Evolutionary conservation across 64 coral and sea anemone species (phyloP).

Genomic region (Hydrozoanthus tunicans): DNA sequence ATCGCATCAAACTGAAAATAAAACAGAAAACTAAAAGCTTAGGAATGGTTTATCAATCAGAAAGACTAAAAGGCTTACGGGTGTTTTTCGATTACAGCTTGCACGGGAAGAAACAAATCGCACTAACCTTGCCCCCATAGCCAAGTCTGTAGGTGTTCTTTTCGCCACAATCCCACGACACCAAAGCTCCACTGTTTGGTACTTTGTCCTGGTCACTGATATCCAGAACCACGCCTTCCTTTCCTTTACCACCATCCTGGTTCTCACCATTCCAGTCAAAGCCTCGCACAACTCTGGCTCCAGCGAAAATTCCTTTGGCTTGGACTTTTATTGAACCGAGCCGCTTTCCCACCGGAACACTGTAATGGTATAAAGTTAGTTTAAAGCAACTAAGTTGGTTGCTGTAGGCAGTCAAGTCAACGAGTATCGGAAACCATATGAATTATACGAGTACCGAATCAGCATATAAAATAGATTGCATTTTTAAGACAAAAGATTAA

Average conservation of each 20-base stretch:
- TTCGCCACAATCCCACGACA: constrained; percentile 3
- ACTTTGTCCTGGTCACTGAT: not conserved
- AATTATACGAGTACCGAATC: too few relatives aligned
- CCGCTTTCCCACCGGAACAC: not conserved
- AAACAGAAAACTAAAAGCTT: too few relatives aligned
- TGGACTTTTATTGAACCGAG: not conserved
- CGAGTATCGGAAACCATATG: not conserved
- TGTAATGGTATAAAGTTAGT: not conserved
- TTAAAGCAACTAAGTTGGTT: not conserved
- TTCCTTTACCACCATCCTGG: not conserved
- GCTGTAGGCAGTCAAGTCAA: not conserved
- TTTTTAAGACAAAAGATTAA: too few relatives aligned
- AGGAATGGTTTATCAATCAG: too few relatives aligned
- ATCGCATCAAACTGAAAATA: too few relatives aligned
- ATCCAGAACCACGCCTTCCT: not conserved
- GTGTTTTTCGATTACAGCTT: not conserved
- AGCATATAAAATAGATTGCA: too few relatives aligned
- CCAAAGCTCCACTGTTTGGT: not conserved
- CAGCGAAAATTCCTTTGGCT: constrained; percentile 5
- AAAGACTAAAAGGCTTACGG: not conserved
- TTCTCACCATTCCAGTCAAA: not conserved
- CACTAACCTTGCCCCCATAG: not conserved
- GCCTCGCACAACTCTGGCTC: constrained; percentile 9
- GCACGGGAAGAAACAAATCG: not conserved
- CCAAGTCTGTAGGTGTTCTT: constrained; percentile 7